phyloP scores from a whole-genome alignment of 2,113 vertebrate genomes.

The Perognathus longimembris region DNA sequence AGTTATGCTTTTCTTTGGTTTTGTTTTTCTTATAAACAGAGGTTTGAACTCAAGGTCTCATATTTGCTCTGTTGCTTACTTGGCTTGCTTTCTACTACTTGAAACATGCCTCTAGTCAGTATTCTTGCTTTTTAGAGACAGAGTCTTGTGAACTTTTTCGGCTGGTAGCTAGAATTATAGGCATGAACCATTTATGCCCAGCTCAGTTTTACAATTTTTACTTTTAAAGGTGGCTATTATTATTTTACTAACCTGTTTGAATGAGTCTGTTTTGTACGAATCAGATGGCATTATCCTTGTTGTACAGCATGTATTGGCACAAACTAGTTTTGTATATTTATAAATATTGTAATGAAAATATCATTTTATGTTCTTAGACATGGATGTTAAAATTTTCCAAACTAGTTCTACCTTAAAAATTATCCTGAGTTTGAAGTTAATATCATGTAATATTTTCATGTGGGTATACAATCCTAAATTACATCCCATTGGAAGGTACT shows the following conservation, averaged over 20 bases:
- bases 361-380: conserved; percentile 88
- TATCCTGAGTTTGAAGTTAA: conserved; percentile 33
- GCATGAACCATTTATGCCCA: conserved; percentile 1
- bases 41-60: too few relatives aligned
- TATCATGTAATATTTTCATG: conserved; percentile 26
- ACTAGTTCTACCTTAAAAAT: conserved; percentile 85
- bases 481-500: conserved; percentile 73
- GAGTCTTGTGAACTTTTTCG: too few relatives aligned
- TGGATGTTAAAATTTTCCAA: conserved; percentile 86
- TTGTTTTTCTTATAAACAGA: too few relatives aligned
- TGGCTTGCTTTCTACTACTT: too few relatives aligned
- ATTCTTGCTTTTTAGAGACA: too few relatives aligned
- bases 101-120: too few relatives aligned
- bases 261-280: conserved; percentile 91
- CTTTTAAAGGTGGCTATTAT: conserved; percentile 90
- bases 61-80: too few relatives aligned
- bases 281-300: conserved; percentile 89
- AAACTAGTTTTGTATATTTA: conserved; percentile 93
- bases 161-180: too few relatives aligned
- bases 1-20: too few relatives aligned
- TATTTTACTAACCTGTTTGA: conserved; percentile 90
- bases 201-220: conserved; percentile 89
- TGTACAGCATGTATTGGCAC: conserved; percentile 91
- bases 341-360: conserved; percentile 91
- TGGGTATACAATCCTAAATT: conserved; percentile 17